These are phyloP conservation scores for Cotesia typhae DNA, from an alignment of 1,140 invertebrate genomes.

Conservation along the genomic window DNA sequence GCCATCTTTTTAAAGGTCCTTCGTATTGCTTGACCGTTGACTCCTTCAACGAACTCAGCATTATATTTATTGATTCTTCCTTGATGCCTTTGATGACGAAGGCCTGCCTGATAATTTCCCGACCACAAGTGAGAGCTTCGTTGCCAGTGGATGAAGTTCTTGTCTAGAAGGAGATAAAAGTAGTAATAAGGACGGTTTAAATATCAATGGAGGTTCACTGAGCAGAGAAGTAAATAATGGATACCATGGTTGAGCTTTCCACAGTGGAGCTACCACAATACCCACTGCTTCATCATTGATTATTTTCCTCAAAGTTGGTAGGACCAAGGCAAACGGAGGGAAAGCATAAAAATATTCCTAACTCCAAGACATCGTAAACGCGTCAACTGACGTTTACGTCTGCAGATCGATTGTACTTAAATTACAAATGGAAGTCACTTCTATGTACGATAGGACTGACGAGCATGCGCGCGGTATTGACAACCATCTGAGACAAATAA, in stretches of 20 bases:
- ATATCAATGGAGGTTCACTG: slow-evolving; percentile 18
- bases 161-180: slow-evolving; percentile 27
- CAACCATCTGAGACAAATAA: too few species aligned
- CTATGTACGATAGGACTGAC: too few species aligned
- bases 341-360: slow-evolving; percentile 46
- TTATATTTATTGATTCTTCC: slow-evolving; percentile 23
- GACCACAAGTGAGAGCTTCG: slow-evolving; percentile 28
- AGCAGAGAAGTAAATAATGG: slow-evolving; percentile 24
- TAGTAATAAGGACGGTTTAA: slow-evolving; percentile 18
- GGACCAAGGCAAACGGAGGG: slow-evolving; percentile 27
- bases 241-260: slow-evolving; percentile 38
- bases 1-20: slow-evolving; percentile 25
- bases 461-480: too few species aligned
- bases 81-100: slow-evolving; percentile 21
- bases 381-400: slow-evolving; percentile 45
- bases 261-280: slow-evolving; percentile 33
- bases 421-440: too few species aligned
- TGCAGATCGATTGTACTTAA: too few species aligned
- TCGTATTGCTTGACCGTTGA: slow-evolving; percentile 31
- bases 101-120: slow-evolving; percentile 34
- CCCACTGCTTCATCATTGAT: slow-evolving; percentile 35
- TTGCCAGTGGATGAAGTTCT: slow-evolving; percentile 27
- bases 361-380: slow-evolving; percentile 47
- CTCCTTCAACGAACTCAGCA: slow-evolving; percentile 24
- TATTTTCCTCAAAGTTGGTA: slow-evolving; percentile 32